These are phyloP conservation scores for Neosilurus hyrtlii DNA, from an alignment of 2,797 vertebrate genomes.

Conservation along the genomic window DNA sequence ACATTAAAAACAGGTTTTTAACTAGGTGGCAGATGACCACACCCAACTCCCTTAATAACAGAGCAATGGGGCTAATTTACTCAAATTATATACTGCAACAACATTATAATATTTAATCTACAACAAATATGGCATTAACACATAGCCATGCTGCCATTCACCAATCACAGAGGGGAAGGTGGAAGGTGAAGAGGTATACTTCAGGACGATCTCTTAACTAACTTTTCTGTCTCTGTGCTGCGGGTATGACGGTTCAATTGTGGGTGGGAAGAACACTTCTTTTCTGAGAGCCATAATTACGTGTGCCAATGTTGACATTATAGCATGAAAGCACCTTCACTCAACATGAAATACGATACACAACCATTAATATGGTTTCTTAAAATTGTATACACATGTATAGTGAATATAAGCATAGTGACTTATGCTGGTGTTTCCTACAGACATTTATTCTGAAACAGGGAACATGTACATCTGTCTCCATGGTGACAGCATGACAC, in stretches of 20 bases:
- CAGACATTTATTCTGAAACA: slow-evolving; percentile 2
- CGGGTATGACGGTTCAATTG: background rate
- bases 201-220: slow-evolving; percentile 21
- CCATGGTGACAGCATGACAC: slow-evolving; percentile 29
- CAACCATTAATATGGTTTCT: background rate
- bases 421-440: background rate
- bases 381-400: background rate
- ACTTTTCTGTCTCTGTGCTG: slow-evolving; percentile 2
- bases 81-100: background rate
- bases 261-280: slow-evolving; percentile 2
- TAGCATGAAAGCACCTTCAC: slow-evolving; percentile 6
- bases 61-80: background rate
- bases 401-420: background rate
- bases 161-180: background rate
- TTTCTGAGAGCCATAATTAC: slow-evolving; percentile 33
- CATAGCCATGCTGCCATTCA: background rate
- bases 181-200: background rate
- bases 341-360: slow-evolving; percentile 14
- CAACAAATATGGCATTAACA: slow-evolving; percentile 5
- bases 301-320: slow-evolving; percentile 32
- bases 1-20: background rate
- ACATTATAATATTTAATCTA: background rate
- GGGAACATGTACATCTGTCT: slow-evolving; percentile 14
- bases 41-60: background rate
- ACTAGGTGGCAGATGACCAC: background rate